Evolutionary conservation across 2,888 invertebrate genomes (phyloP).

Genomic region (Thymelicus sylvestris): DNA sequence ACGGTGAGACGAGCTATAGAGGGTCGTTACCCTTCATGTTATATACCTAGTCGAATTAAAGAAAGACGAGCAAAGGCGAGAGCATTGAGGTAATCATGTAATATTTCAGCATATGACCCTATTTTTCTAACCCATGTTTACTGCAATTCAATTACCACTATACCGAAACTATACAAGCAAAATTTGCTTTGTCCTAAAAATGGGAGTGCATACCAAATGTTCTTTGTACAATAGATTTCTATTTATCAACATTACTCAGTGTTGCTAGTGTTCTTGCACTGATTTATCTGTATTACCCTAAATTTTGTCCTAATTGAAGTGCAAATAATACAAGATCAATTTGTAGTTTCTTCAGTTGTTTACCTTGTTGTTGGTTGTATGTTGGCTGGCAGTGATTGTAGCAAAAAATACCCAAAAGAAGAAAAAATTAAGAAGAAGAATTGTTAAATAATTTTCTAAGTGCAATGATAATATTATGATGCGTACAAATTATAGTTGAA

Average conservation of each 20-base stretch:
- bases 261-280: conserved; percentile 9
- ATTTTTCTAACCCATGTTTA: no score
- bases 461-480: no score
- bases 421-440: no score
- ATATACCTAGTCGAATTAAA: conserved; percentile 88
- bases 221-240: conserved; percentile 1
- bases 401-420: no score
- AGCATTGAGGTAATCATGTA: conserved; percentile 75
- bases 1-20: conserved; percentile 89
- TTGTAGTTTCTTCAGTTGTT: not conserved
- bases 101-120: not conserved
- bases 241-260: conserved; percentile 21
- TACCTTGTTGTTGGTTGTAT: no score
- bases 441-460: no score
- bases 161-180: not conserved
- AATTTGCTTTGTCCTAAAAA: not conserved
- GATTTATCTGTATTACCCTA: conserved; percentile 1
- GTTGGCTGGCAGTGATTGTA: not conserved
- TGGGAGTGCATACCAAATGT: not conserved
- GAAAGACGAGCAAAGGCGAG: conserved; percentile 89
- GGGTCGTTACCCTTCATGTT: conserved; percentile 92
- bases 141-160: conserved; percentile 4
- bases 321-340: not conserved
- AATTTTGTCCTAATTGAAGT: not conserved
- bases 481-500: no score